Percentiles rank a stretch among this genome's conserved stretches.
Conservation (phyloP, 2,113 vertebrate species). For the Todiramphus saurophagus region DNA sequence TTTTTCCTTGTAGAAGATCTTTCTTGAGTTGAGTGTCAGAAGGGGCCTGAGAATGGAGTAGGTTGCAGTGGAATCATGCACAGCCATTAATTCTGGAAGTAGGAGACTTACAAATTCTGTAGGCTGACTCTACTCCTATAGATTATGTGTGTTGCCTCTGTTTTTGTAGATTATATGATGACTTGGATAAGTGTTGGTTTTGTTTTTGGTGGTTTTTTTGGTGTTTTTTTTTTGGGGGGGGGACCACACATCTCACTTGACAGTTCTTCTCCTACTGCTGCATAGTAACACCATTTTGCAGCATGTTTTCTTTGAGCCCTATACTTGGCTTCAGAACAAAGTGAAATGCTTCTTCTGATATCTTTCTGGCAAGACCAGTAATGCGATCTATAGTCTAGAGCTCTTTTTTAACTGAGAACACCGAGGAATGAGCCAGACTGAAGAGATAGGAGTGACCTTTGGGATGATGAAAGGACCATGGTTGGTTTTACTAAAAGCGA, state of each 20-base stretch:
- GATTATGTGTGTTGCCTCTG: background rate
- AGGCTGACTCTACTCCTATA: background rate
- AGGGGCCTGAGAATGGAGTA: background rate
- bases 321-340: background rate
- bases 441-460: background rate
- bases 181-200: background rate
- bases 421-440: background rate
- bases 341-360: background rate
- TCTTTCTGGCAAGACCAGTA: background rate
- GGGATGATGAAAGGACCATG: background rate
- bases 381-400: background rate
- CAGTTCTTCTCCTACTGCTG: background rate
- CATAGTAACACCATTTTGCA: background rate
- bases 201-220: no score
- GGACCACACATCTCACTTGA: background rate
- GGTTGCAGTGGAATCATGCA: background rate
- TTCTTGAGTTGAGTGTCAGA: background rate
- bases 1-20: background rate
- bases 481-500: background rate
- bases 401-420: background rate
- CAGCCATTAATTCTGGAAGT: background rate
- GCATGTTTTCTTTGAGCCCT: background rate
- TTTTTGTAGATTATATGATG: background rate
- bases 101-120: background rate
- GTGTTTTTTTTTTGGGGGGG: no score